These are phyloP conservation scores for Dexiosoma caninum DNA, from an alignment of 2,888 invertebrate genomes.

Conservation along the genomic window DNA sequence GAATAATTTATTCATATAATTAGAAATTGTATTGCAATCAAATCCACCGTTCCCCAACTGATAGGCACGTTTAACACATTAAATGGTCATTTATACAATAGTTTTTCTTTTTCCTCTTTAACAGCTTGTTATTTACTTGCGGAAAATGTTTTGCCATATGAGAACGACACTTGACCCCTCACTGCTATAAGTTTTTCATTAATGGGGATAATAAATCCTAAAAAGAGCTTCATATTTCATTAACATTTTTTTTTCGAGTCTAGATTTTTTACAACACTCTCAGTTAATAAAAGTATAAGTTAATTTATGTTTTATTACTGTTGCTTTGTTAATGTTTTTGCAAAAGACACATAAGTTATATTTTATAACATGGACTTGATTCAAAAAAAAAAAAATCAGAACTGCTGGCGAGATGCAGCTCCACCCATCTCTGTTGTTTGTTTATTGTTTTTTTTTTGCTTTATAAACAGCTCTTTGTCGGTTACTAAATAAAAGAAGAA, in stretches of 20 bases:
- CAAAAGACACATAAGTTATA: conserved; percentile 38
- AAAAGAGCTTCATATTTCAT: conserved; percentile 10
- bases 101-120: too few relatives aligned
- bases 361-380: conserved; percentile 46
- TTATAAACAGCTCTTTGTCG: background rate
- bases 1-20: too few relatives aligned
- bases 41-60: too few relatives aligned
- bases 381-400: conserved; percentile 14
- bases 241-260: conserved; percentile 10
- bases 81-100: background rate
- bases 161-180: background rate
- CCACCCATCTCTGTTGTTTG: too few relatives aligned
- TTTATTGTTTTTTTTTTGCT: background rate
- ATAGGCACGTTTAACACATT: too few relatives aligned
- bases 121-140: too few relatives aligned
- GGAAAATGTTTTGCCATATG: too few relatives aligned
- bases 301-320: conserved; percentile 35
- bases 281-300: conserved; percentile 22
- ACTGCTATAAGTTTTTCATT: background rate
- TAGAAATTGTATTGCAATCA: too few relatives aligned
- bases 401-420: background rate
- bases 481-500: background rate
- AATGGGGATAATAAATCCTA: conserved; percentile 19
- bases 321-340: conserved; percentile 1
- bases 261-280: too few relatives aligned